Conservation (phyloP, 2,113 vertebrate genomes). For the Trematocara nigrifrons region DNA sequence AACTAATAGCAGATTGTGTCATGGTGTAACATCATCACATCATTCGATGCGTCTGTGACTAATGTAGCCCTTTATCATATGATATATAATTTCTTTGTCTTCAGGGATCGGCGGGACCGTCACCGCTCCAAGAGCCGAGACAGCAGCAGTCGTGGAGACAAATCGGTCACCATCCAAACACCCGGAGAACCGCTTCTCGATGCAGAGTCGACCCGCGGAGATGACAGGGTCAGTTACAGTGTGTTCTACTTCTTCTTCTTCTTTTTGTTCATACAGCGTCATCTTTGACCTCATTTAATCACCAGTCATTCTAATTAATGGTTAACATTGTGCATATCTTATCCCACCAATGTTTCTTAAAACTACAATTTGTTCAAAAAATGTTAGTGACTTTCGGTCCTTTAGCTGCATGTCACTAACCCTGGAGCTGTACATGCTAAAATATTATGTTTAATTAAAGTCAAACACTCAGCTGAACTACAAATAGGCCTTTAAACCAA, state of each 20-base stretch:
- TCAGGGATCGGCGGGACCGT: slow-evolving; percentile 83
- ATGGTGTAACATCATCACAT: not conserved
- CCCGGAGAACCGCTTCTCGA: slow-evolving; percentile 90
- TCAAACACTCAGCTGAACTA: not conserved
- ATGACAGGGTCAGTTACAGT: slow-evolving; percentile 77
- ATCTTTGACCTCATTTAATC: not conserved
- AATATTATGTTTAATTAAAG: not conserved
- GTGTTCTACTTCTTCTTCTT: not conserved
- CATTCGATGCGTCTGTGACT: not conserved
- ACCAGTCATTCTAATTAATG: not conserved
- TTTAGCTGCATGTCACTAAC: not conserved
- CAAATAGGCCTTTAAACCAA: not conserved
- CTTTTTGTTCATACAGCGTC: not conserved
- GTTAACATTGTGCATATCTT: not conserved
- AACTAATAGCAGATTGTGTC: not conserved
- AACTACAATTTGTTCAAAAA: not conserved
- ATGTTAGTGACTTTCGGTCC: not conserved
- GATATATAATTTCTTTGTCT: not conserved
- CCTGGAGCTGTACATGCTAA: fast-evolving
- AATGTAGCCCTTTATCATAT: not conserved
- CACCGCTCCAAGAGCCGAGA: slow-evolving; percentile 89
- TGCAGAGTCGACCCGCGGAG: slow-evolving; percentile 88
- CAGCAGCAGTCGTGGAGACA: slow-evolving; percentile 85
- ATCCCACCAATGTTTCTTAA: not conserved
- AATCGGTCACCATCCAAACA: slow-evolving; percentile 94